These are phyloP conservation scores for Lampropteryx suffumata DNA, from an alignment of 2,888 invertebrate genomes.

Conservation along the genomic window DNA sequence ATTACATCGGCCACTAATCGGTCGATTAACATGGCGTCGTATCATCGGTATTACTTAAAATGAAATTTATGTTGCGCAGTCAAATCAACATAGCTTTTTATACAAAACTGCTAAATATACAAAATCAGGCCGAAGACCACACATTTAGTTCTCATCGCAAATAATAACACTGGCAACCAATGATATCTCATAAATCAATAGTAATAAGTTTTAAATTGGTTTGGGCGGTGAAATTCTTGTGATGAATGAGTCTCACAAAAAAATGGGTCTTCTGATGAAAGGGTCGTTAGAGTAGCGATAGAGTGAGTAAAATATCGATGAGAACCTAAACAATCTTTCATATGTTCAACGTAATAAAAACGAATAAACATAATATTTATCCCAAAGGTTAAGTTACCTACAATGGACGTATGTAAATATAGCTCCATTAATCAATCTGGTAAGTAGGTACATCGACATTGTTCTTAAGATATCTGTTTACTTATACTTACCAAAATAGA, in stretches of 20 bases:
- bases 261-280: slow-evolving; percentile 37
- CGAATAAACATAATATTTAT: too few relatives aligned
- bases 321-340: background rate
- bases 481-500: too few relatives aligned
- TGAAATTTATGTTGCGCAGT: slow-evolving; percentile 27
- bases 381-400: too few relatives aligned
- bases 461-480: too few relatives aligned
- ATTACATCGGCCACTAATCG: slow-evolving; percentile 60
- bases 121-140: slow-evolving; percentile 9
- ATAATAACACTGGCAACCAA: slow-evolving; percentile 10
- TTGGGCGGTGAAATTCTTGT: slow-evolving; percentile 27
- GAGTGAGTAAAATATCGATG: slow-evolving; percentile 13
- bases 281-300: slow-evolving; percentile 29
- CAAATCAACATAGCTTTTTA: background rate
- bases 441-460: too few relatives aligned
- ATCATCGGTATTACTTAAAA: slow-evolving; percentile 37
- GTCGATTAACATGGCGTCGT: slow-evolving; percentile 47
- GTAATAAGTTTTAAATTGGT: slow-evolving; percentile 20
- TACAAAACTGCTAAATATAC: background rate
- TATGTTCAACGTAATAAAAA: too few relatives aligned
- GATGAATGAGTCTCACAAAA: slow-evolving; percentile 38
- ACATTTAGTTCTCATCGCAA: slow-evolving; percentile 12
- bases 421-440: too few relatives aligned
- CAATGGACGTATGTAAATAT: too few relatives aligned
- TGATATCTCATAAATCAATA: slow-evolving; percentile 21